These are phyloP conservation scores for Nerophis lumbriciformis DNA, from an alignment of 2,113 vertebrate species.

Conservation along the genomic window DNA sequence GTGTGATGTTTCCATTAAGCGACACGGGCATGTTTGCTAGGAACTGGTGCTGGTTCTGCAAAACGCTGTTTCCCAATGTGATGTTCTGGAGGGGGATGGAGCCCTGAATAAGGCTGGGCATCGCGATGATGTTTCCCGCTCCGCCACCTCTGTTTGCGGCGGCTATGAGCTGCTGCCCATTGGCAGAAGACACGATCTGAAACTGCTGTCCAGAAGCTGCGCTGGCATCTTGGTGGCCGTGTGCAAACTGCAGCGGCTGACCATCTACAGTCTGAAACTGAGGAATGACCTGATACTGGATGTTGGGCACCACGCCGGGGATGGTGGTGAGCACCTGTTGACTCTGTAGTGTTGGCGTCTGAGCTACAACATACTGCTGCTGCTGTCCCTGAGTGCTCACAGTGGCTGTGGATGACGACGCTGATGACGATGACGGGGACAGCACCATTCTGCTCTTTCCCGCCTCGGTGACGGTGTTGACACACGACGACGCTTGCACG, in stretches of 20 bases:
- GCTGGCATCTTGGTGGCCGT: conserved; percentile 78
- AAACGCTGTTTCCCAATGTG: conserved; percentile 78
- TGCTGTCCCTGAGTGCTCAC: conserved; percentile 63
- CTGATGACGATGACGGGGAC: conserved; percentile 42
- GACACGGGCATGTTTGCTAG: conserved; percentile 90
- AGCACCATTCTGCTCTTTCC: conserved; percentile 76
- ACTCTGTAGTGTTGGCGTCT: conserved; percentile 79
- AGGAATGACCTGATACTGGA: conserved; percentile 96
- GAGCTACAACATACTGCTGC: conserved; percentile 79
- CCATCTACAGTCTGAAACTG: conserved; percentile 95
- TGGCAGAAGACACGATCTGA: conserved; percentile 82
- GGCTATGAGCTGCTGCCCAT: conserved; percentile 85
- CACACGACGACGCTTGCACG: conserved; percentile 51
- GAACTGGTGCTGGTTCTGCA: conserved; percentile 89
- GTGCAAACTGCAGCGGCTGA: conserved; percentile 86
- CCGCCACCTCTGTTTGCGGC: conserved; percentile 66
- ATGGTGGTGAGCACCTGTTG: conserved; percentile 88
- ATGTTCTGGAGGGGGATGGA: conserved; percentile 91
- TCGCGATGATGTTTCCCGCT: conserved; percentile 83
- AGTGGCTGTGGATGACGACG: conserved; percentile 42
- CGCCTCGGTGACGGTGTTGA: conserved; percentile 67
- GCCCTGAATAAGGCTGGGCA: conserved; percentile 88
- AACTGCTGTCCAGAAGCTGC: conserved; percentile 81
- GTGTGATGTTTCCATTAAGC: conserved; percentile 91
- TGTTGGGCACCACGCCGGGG: conserved; percentile 85